These are phyloP conservation scores for Meles meles DNA, from an alignment of 2,113 vertebrate species.

Conservation along the genomic window DNA sequence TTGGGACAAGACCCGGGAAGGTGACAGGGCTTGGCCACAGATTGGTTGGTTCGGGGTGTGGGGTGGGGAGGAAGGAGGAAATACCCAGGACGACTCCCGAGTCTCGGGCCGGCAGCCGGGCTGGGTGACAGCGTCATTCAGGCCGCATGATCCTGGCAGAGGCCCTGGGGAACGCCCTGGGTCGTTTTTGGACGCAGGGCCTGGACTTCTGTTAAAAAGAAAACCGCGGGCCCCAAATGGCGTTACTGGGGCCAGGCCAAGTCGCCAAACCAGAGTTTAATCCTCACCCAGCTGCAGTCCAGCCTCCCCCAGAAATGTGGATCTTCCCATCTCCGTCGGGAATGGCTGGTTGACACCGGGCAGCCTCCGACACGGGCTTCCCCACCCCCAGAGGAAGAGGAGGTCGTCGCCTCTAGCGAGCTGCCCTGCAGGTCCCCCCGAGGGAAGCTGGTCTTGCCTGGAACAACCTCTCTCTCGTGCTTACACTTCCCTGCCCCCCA, in stretches of 20 bases:
- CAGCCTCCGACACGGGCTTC: not conserved
- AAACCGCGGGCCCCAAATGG: not conserved
- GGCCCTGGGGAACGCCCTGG: not conserved
- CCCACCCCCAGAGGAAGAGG: not conserved
- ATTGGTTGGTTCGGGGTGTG: not conserved
- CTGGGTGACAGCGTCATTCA: fast-evolving
- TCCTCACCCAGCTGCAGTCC: not conserved
- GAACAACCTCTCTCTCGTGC: not conserved
- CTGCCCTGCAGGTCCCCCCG: not conserved
- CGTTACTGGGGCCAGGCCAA: not conserved
- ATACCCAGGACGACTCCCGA: not conserved
- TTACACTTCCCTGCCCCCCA: not conserved
- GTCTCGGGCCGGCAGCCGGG: not conserved
- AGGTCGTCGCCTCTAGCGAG: not conserved
- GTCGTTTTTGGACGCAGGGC: not conserved
- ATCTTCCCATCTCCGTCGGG: not conserved
- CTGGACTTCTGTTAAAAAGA: not conserved
- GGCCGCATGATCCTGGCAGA: not conserved
- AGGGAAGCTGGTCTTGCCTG: not conserved
- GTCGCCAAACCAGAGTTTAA: not conserved
- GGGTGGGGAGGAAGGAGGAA: not conserved
- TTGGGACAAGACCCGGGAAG: not conserved
- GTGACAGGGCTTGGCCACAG: not conserved
- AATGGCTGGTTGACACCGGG: not conserved
- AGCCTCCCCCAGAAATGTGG: not conserved